phyloP scores from a whole-genome alignment of 1,140 invertebrate species.

The Plodia interpunctella region DNA sequence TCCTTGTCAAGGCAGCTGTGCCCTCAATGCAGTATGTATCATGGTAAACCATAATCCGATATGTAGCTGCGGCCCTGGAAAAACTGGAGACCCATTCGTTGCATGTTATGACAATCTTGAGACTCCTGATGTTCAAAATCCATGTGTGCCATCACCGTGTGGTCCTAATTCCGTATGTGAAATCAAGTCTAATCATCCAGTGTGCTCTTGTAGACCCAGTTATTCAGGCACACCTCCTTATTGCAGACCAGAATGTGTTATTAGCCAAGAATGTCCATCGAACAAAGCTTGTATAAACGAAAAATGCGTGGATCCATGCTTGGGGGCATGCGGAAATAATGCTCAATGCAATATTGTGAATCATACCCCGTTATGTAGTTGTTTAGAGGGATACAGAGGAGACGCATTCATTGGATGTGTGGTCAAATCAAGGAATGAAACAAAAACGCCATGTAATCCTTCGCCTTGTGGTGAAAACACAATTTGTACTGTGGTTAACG shows the following conservation, averaged over 20 bases:
- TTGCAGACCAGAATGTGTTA: conserved; percentile 86
- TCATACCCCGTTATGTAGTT: conserved; percentile 89
- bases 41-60: conserved; percentile 90
- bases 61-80: conserved; percentile 85
- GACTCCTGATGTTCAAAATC: conserved; percentile 75
- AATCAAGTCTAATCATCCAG: conserved; percentile 85
- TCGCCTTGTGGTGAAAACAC: conserved; percentile 90
- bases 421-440: conserved; percentile 68
- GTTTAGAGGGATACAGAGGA: conserved; percentile 85
- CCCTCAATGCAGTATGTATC: conserved; percentile 83
- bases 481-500: conserved; percentile 83
- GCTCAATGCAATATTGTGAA: conserved; percentile 88
- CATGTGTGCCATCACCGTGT: conserved; percentile 89
- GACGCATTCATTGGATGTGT: conserved; percentile 89
- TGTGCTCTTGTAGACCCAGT: conserved; percentile 87
- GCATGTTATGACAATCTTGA: conserved; percentile 79
- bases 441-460: conserved; percentile 84
- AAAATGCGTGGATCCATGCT: conserved; percentile 88
- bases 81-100: conserved; percentile 88
- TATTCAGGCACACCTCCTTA: conserved; percentile 85
- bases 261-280: conserved; percentile 85
- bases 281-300: conserved; percentile 88
- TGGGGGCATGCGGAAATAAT: conserved; percentile 85
- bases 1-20: conserved; percentile 88
- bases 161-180: conserved; percentile 91